Evolutionary conservation across 2,113 vertebrate species (phyloP), one percentile per base, ranked within the genome.

Genomic region (Myxocyprinus asiaticus): DNA sequence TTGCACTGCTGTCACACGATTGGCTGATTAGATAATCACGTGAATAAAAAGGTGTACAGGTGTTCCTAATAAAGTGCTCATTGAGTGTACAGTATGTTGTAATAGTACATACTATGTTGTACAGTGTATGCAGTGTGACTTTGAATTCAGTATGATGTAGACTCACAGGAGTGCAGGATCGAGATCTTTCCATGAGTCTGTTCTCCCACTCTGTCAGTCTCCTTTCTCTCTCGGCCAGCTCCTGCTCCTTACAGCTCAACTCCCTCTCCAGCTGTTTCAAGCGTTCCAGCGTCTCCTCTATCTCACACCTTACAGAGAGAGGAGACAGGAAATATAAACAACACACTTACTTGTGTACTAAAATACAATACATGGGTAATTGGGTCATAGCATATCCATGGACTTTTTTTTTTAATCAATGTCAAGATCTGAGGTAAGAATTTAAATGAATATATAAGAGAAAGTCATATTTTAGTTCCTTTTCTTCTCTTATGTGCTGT

Each of bases 171-270:
- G 96, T 94, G 89, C 93, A 94, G 87, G 92, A 94, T 90, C 93
- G 95, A 86, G 96, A 98, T 85, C 97, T 94, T 87, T 98, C 96
- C 0, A 96, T 96, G 85, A 99, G 92, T 85, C 96, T 94, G 88
- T 97, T 95, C 91, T 98, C 97, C 97, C 97, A 99, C 90, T 97
- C 94, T 81, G 82, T 93, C 70, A 99, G 89, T 70, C 96, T 94
- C 83, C 92, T 92, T 85, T 99, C 97, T 70, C 96, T 91, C 85
- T 98, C 95, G 86, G 96, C 97, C 86, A 99, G 91, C 82, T 99
- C 97, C 86, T 98, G 96, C 88, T 99, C 97, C 84, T 98, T 98
- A 88, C 94, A 97, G 93, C 95, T 96, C 88, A 99, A 92, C 88
- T 99, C 97, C 80, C 96, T 93, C 90, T 99, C 97, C 85, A 98